Evolutionary conservation across 2,797 vertebrate species (phyloP).

Genomic region (Acanthis flammea): DNA sequence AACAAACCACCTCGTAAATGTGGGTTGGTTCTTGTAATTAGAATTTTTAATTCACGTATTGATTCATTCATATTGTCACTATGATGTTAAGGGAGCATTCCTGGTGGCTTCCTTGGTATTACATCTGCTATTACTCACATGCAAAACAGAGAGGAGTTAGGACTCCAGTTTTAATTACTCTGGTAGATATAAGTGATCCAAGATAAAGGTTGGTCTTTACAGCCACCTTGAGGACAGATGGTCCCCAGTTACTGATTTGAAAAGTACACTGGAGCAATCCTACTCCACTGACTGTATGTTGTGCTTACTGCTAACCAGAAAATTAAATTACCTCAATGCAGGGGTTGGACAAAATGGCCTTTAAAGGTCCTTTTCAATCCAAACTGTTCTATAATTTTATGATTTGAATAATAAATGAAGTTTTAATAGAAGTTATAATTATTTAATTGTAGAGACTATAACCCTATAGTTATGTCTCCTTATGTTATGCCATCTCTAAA

Average conservation of each 20-base stretch:
- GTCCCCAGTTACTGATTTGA: neutral
- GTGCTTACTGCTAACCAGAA: fast-evolving
- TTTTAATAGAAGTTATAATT: neutral
- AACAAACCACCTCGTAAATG: neutral
- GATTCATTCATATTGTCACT: neutral
- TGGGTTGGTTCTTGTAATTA: neutral
- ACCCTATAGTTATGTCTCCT: neutral
- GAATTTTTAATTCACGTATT: neutral
- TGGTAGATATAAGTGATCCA: neutral
- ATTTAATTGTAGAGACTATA: neutral
- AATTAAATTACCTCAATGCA: neutral
- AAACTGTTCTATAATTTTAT: neutral
- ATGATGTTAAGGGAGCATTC: neutral
- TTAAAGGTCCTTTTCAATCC: neutral
- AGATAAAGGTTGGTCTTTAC: neutral
- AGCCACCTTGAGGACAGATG: neutral
- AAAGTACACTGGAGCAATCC: neutral
- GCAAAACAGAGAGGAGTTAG: neutral
- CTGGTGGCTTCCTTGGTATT: neutral
- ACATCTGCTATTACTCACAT: neutral
- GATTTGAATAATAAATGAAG: neutral
- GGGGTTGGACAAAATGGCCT: neutral
- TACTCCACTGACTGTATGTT: neutral
- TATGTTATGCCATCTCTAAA: neutral
- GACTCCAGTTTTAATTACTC: neutral